These are phyloP conservation scores for Eupithecia subumbrata DNA, from an alignment of 2,888 invertebrate species.

Conservation along the genomic window DNA sequence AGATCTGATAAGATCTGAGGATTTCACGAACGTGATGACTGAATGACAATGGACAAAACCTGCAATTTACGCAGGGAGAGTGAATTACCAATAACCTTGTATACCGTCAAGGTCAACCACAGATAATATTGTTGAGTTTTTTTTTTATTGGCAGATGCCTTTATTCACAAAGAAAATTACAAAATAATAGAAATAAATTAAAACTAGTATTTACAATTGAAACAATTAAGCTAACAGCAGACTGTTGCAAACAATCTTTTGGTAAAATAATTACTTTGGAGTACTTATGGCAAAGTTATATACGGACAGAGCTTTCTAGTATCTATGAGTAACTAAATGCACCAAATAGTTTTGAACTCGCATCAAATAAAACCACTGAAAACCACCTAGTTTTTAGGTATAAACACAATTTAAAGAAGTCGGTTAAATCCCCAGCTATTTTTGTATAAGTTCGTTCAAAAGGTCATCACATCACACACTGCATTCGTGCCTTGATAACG, in stretches of 20 bases:
- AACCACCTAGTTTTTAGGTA: background rate
- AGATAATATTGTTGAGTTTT: background rate
- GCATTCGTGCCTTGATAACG: constrained; percentile 15
- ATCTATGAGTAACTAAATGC: no score
- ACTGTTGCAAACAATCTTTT: no score
- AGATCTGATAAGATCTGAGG: no score
- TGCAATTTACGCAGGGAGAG: no score
- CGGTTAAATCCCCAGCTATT: background rate
- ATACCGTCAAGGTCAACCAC: background rate
- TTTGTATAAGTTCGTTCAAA: constrained; percentile 8
- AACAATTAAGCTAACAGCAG: no score
- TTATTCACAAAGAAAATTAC: no score
- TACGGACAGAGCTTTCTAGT: background rate
- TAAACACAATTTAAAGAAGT: background rate
- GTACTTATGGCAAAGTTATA: background rate
- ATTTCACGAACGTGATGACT: no score
- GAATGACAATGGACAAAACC: no score
- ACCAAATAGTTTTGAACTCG: background rate
- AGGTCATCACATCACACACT: constrained; percentile 11
- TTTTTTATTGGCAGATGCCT: no score
- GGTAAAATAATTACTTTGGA: background rate
- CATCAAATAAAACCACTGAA: background rate
- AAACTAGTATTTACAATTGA: no score
- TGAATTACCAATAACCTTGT: background rate
- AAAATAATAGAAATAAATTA: no score